Conservation (phyloP, 2,113 vertebrate genomes). For the Aegotheles bennettii region DNA sequence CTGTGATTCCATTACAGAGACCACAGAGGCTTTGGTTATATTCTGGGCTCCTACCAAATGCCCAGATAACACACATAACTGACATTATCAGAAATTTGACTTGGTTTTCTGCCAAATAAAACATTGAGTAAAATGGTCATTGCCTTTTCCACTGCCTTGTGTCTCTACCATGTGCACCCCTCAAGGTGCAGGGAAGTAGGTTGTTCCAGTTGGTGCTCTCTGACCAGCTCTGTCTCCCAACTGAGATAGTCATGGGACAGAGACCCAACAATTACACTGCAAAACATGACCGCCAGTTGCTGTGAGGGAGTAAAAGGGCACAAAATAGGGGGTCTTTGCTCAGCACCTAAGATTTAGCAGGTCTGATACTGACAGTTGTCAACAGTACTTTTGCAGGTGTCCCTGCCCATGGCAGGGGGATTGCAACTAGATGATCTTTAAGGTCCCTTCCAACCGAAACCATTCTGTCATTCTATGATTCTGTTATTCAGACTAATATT, state of each 20-base stretch:
- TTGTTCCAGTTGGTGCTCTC: not conserved
- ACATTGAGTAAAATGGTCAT: not conserved
- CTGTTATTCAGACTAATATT: not conserved
- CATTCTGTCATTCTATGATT: not conserved
- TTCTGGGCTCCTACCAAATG: not conserved
- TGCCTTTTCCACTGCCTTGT: not conserved
- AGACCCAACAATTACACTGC: not conserved
- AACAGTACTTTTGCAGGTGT: not conserved
- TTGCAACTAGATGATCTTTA: not conserved
- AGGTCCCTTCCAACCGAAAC: not conserved
- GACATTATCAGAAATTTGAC: not conserved
- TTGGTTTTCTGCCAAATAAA: not conserved
- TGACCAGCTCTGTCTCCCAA: not conserved
- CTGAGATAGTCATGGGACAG: not conserved
- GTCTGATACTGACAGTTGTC: not conserved
- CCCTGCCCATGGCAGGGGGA: not conserved
- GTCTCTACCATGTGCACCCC: not conserved
- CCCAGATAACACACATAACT: not conserved
- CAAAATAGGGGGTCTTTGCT: not conserved
- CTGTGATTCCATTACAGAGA: not conserved
- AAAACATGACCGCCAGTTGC: not conserved
- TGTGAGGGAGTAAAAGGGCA: not conserved
- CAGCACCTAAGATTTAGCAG: not conserved
- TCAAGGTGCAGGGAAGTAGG: not conserved
- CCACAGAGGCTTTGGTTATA: not conserved